Evolutionary conservation across 2,113 vertebrate genomes (phyloP), one percentile per base, ranked within the genome.

Genomic region (Fulmarus glacialis): DNA sequence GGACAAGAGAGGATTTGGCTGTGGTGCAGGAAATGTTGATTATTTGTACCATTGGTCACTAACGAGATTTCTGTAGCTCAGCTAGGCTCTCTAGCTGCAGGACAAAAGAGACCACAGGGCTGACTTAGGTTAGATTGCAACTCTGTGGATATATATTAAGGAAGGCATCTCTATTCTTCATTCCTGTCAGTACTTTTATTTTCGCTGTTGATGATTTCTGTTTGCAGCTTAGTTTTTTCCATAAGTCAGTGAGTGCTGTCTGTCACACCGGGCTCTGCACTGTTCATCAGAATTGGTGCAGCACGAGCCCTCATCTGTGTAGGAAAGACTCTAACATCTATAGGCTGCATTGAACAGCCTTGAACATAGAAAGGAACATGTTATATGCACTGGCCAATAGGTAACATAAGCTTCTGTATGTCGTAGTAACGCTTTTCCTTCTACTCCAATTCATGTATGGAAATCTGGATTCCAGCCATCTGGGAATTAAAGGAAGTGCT

Each of bases 181-280:
- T 55, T 81, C 12, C n/a, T 79, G 9, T 40, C 78, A 36, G 5
- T 43, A 16, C 23, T 78, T 93, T 80, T 47, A 14, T 47, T 88
- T 89, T 85, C 2, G 0, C 50, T 55, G 22, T 48, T 59, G 23
- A 3, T 5, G 1, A 36, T 75, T 67, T 75, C 38, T 82, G 1
- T 55, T 62, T 62, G 38, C 43, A 71, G n/a, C 29, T 87, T 8
- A n/a, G 4, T 42, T 81, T 92, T 71, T 56, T 8, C 22, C 6
- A 7, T 32, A 45, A 77, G 8, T 64, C 45, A 50, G 4, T 0
- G 1, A 36, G 12, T 58, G 15, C 42, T 75, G n/a, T 20, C 15
- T 62, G 58, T 60, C n/a, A n/a, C 0, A 0, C 14, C 2, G 2
- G 34, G 30, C 53, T 94, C 36, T 16, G 34, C 16, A 2, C 4